Conservation (phyloP, 2,888 invertebrate species). For the Thecocarcelia acutangulata region DNA sequence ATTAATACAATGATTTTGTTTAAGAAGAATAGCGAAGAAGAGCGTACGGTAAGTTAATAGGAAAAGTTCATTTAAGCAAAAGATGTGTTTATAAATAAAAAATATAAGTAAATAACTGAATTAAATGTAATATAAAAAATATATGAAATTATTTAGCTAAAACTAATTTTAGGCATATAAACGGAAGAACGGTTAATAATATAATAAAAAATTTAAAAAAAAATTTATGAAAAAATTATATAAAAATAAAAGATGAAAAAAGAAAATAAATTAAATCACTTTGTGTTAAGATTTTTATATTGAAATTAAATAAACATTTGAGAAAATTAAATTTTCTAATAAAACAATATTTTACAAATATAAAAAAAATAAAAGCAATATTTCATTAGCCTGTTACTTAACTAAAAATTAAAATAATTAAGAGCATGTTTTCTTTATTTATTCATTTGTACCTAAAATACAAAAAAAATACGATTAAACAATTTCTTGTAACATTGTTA, state of each 20-base stretch:
- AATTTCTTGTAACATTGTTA: slow-evolving; percentile 13
- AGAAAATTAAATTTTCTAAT: slow-evolving; percentile 59
- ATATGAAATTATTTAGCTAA: slow-evolving; percentile 42
- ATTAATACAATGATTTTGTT: slow-evolving; percentile 36
- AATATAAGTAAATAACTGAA: slow-evolving; percentile 53
- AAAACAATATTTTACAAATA: slow-evolving; percentile 37
- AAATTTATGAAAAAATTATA: slow-evolving; percentile 54
- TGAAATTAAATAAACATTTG: slow-evolving; percentile 32
- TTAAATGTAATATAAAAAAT: slow-evolving; percentile 20
- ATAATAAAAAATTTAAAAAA: slow-evolving; percentile 16
- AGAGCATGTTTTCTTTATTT: slow-evolving; percentile 22
- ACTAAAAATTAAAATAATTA: slow-evolving; percentile 31
- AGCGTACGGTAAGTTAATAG: slow-evolving; percentile 33
- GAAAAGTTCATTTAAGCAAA: slow-evolving; percentile 40
- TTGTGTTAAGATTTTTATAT: slow-evolving; percentile 59
- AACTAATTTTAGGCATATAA: slow-evolving; percentile 52
- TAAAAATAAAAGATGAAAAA: slow-evolving; percentile 60
- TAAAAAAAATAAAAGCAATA: slow-evolving; percentile 53
- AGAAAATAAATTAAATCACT: slow-evolving; percentile 59
- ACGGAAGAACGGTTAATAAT: slow-evolving; percentile 64
- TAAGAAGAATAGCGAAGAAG: slow-evolving; percentile 43
- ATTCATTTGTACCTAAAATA: slow-evolving; percentile 54
- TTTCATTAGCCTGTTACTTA: slow-evolving; percentile 33
- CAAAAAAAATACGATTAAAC: slow-evolving; percentile 56
- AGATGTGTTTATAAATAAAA: slow-evolving; percentile 31